These are phyloP conservation scores for Zapus hudsonius DNA, from an alignment of 2,113 vertebrate species.

Conservation along the genomic window DNA sequence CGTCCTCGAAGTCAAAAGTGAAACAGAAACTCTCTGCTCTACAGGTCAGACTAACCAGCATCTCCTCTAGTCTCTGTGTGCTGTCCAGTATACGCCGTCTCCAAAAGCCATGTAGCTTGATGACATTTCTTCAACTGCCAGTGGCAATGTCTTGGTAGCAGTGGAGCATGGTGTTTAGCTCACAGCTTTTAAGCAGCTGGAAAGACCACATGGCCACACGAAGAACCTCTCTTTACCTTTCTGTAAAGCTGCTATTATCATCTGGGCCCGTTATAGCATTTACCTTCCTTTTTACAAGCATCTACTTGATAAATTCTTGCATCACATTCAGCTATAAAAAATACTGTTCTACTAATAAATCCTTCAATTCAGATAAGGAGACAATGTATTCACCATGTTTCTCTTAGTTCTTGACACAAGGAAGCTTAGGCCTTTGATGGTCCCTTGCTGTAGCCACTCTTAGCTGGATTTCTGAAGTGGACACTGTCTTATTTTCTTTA, in stretches of 20 bases:
- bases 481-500: neutral
- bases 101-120: neutral
- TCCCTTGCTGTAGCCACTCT: neutral
- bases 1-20: neutral
- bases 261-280: neutral
- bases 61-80: neutral
- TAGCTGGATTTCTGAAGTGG: neutral
- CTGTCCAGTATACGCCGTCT: neutral
- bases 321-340: conserved; percentile 19
- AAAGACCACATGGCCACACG: conserved; percentile 41
- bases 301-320: conserved; percentile 39
- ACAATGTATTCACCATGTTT: neutral
- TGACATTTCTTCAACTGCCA: neutral
- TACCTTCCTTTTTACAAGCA: conserved; percentile 34
- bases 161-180: neutral
- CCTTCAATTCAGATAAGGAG: neutral
- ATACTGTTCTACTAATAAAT: neutral
- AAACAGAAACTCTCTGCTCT: neutral
- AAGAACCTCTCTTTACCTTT: conserved; percentile 45
- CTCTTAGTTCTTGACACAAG: conserved; percentile 3
- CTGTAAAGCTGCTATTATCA: conserved; percentile 18
- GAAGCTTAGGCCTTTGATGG: neutral
- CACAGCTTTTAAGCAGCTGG: neutral
- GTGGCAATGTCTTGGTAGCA: neutral
- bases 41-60: neutral